Evolutionary conservation across 2,797 vertebrate species (phyloP).

Genomic region (Pampus argenteus): DNA sequence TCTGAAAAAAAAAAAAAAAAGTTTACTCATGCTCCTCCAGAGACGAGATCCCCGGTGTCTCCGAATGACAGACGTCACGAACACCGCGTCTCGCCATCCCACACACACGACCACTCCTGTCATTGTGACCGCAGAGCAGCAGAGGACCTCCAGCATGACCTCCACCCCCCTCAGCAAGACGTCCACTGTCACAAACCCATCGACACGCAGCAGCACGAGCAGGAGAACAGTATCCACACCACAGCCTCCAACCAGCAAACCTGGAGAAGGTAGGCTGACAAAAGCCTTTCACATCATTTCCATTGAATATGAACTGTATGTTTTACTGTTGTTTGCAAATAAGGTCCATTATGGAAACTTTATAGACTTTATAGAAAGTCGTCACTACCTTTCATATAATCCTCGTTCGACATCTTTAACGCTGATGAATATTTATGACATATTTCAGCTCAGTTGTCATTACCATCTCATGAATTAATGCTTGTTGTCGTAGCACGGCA

Average conservation of each 20-base stretch:
- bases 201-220: slow-evolving; percentile 52
- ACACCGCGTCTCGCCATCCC: slow-evolving; percentile 67
- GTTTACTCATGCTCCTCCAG: slow-evolving; percentile 69
- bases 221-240: slow-evolving; percentile 63
- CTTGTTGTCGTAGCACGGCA: slow-evolving; percentile 40
- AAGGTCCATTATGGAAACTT: not conserved
- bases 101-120: slow-evolving; percentile 74
- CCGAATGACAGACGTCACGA: slow-evolving; percentile 63
- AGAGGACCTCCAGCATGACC: slow-evolving; percentile 80
- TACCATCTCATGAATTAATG: slow-evolving; percentile 7
- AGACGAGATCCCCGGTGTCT: slow-evolving; percentile 89
- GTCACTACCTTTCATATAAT: not conserved
- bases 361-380: too few relatives aligned
- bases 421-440: not conserved
- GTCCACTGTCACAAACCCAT: slow-evolving; percentile 72
- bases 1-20: not conserved
- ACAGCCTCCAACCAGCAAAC: slow-evolving; percentile 83
- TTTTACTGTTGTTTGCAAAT: not conserved
- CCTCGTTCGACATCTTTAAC: not conserved
- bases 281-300: not conserved
- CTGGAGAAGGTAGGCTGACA: slow-evolving; percentile 84
- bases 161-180: slow-evolving; percentile 67
- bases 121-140: slow-evolving; percentile 63
- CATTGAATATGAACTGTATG: not conserved
- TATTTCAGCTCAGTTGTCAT: not conserved